Percentiles rank a stretch among this genome's conserved stretches.
Conservation (phyloP, 2,113 vertebrate genomes). For the Ptilonorhynchus violaceus region DNA sequence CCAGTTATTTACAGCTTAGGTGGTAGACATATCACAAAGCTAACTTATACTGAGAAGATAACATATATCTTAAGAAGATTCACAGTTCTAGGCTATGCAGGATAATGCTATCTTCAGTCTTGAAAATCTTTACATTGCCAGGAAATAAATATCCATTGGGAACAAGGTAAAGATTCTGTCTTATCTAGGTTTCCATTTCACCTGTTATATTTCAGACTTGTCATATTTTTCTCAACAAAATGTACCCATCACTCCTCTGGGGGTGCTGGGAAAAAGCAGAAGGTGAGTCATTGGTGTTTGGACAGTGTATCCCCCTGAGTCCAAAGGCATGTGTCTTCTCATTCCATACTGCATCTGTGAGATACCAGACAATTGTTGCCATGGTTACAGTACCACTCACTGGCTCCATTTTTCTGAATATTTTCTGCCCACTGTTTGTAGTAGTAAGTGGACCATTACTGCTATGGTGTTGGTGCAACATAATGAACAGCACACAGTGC, state of each 20-base stretch:
- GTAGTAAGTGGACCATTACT: background rate
- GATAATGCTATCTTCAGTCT: background rate
- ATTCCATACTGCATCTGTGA: background rate
- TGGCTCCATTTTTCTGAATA: background rate
- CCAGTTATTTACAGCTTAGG: background rate
- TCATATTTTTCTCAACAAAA: background rate
- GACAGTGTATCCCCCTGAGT: background rate
- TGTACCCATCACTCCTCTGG: background rate
- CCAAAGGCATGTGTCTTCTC: background rate
- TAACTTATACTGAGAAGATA: background rate
- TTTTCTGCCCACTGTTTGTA: background rate
- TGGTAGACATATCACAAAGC: background rate
- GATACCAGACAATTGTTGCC: background rate
- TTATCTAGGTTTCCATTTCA: background rate
- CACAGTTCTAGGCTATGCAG: background rate
- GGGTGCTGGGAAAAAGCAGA: background rate
- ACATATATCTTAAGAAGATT: background rate
- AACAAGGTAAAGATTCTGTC: slow-evolving; percentile 1
- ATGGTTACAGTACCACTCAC: background rate
- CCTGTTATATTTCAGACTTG: background rate
- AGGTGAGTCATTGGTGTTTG: background rate
- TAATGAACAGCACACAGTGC: background rate
- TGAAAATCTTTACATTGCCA: background rate
- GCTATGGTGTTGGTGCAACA: background rate
- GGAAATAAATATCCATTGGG: background rate